Evolutionary conservation across 2,797 vertebrate genomes (phyloP), one percentile per base, ranked within the genome.

Genomic region (Muscicapa striata): DNA sequence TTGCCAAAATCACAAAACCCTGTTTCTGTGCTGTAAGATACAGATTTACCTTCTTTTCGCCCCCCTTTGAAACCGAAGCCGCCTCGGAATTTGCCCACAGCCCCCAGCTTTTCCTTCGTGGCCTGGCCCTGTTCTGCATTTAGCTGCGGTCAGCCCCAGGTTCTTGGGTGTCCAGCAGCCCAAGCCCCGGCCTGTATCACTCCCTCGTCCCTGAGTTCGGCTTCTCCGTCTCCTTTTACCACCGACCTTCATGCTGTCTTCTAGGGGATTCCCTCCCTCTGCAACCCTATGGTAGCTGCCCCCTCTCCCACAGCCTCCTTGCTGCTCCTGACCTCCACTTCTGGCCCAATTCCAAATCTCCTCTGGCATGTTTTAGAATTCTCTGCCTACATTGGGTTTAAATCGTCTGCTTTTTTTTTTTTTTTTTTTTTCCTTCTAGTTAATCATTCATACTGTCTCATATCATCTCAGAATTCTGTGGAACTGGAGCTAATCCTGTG

Each of bases 221-320:
- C 4, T 7, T 11, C 12, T 66, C 27, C 9, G 8, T 21, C 32
- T 34, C 30, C 51, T 15, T 9, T 22, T 1, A 1, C 19, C 5
- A 4, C n/a, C 36, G 58, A 16, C 41, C 51, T 34, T 52, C 23
- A 0, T 21, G 29, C 29, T 20, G 17, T 16, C 49, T 68, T 46
- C n/a, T 58, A 1, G 10, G 36, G 59, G 26, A 38, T 68, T 49
- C 61, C 64, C 32, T 30, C 18, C 13, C 22, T 2, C 49, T 34
- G 52, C 36, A 30, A 0, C 2, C n/a, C 21, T 8, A 0, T 1
- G 3, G 1, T 1, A 17, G 57, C 45, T 17, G 27, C 64, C 23
- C 59, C 19, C 21, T 15, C 32, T 75, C 30, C 20, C 52, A 3
- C 36, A 57, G 67, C 49, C 49, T 14, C 30, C 52, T 43, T 26